phyloP scores from a whole-genome alignment of 2,888 invertebrate genomes.

The Dioctria rufipes region DNA sequence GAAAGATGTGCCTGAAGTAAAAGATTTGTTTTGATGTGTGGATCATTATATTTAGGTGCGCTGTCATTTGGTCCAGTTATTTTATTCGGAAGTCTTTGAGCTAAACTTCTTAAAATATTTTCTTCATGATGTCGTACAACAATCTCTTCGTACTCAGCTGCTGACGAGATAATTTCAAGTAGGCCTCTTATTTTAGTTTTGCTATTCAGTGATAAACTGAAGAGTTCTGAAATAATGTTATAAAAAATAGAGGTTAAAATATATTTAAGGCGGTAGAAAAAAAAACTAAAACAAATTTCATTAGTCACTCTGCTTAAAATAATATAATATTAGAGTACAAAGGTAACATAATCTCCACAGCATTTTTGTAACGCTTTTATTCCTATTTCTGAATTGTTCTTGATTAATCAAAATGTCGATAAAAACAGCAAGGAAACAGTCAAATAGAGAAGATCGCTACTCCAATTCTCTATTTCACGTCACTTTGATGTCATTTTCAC shows the following conservation, averaged over 20 bases:
- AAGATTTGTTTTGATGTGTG: constrained; percentile 96
- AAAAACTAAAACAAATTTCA: constrained; percentile 5
- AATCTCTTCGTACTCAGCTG: constrained; percentile 96
- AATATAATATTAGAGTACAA: too few relatives aligned
- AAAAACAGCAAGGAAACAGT: too few relatives aligned
- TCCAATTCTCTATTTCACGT: too few relatives aligned
- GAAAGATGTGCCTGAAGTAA: constrained; percentile 96
- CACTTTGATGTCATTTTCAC: too few relatives aligned
- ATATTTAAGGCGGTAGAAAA: too few relatives aligned
- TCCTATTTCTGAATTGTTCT: too few relatives aligned
- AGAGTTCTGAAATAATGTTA: constrained; percentile 86
- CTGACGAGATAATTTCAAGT: constrained; percentile 97
- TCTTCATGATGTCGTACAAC: constrained; percentile 97
- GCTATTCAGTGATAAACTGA: constrained; percentile 95
- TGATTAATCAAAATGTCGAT: too few relatives aligned
- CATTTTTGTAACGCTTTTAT: too few relatives aligned
- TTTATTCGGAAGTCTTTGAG: constrained; percentile 76
- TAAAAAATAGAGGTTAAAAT: too few relatives aligned
- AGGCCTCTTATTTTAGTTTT: constrained; percentile 98
- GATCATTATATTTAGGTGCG: constrained; percentile 90
- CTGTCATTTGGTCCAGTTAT: constrained; percentile 76
- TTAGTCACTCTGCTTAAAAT: too few relatives aligned
- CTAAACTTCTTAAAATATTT: constrained; percentile 78
- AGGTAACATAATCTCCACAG: too few relatives aligned
- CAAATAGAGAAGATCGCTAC: too few relatives aligned